Conservation (phyloP, 2,797 vertebrate genomes). For the Paratrypauchen microcephalus region DNA sequence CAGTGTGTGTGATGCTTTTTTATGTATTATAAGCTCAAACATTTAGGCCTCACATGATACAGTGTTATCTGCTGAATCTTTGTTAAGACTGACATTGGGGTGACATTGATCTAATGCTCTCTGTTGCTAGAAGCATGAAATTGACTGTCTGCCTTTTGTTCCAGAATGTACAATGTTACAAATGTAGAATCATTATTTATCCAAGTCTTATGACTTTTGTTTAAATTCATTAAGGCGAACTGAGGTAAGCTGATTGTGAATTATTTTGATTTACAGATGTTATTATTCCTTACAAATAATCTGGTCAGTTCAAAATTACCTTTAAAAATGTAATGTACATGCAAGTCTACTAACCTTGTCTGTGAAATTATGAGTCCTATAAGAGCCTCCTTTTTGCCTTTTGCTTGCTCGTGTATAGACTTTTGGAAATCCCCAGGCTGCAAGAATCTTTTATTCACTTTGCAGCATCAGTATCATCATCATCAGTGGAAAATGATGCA, state of each 20-base stretch:
- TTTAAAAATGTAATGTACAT: neutral
- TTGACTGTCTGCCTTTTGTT: slow-evolving; percentile 42
- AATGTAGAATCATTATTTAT: slow-evolving; percentile 15
- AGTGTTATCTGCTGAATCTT: slow-evolving; percentile 31
- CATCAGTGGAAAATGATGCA: slow-evolving; percentile 22
- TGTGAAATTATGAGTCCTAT: slow-evolving; percentile 19
- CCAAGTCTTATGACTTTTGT: slow-evolving; percentile 13
- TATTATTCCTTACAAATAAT: neutral
- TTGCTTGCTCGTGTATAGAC: slow-evolving; percentile 20
- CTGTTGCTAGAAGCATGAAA: slow-evolving; percentile 39
- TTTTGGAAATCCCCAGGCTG: slow-evolving; percentile 31
- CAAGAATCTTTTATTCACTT: slow-evolving; percentile 15
- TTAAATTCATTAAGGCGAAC: slow-evolving; percentile 8
- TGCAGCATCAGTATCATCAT: slow-evolving; percentile 21
- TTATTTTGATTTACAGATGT: neutral
- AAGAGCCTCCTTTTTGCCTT: slow-evolving; percentile 4
- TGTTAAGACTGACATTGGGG: slow-evolving; percentile 16
- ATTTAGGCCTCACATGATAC: slow-evolving; percentile 29
- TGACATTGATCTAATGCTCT: slow-evolving; percentile 43
- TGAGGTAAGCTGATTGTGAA: neutral
- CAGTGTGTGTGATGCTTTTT: neutral
- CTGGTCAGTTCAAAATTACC: neutral
- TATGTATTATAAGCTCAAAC: slow-evolving; percentile 15
- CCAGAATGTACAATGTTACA: slow-evolving; percentile 36
- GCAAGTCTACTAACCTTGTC: slow-evolving; percentile 2